Evolutionary conservation across 2,888 invertebrate species (phyloP), one percentile per base, ranked within the genome.

Genomic region (Biston stratarius): DNA sequence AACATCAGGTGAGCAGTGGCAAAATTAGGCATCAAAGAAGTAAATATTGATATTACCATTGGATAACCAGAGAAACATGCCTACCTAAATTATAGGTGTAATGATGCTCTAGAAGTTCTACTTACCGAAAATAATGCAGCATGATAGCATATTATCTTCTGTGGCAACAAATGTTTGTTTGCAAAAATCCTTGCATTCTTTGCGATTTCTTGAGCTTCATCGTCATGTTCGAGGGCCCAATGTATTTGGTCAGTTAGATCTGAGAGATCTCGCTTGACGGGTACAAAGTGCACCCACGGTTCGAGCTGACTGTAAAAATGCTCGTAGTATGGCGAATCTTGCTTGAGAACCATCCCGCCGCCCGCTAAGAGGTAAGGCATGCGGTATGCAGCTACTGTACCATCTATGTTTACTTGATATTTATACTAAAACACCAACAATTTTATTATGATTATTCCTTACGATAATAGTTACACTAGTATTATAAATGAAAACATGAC

Each of bases 351-450:
- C 68, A 98, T 89, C 0, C 98, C 96, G 79, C 97, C 97, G 0
- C 99, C 99, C 52, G 96, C 97, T 71, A 99, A 89, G 24, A 99
- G 94, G 86, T 98, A 99, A 0, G 99, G 99, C 74, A 99, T 95
- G 71, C 99, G 95, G 88, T 99, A 99, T 0, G 99, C 98, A 24
- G 99, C 99, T 14, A 99, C 99, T 47, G 99, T 98, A 14, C 99
- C 99, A 93, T 99, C 99, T 63, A 99, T 95, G 82, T 96, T 98
- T 40, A 99, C 88, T 91, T 98, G 98, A 88, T 99, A 99, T 93
- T 99, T 99, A 86, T 97, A 98, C 99, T 99, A 92, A 53, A 85
- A 95, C 88, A 45, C 6, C 7, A 55, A 42, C 12, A 33, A 24
- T 47, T 1, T 47, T 47, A 15, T 45, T 45, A 45, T 2, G 44